A percentile compares a stretch with the other conserved stretches of the same genome.
Evolutionary conservation across 2,113 vertebrate species (phyloP).

Genomic region (Entomyzon cyanotis): DNA sequence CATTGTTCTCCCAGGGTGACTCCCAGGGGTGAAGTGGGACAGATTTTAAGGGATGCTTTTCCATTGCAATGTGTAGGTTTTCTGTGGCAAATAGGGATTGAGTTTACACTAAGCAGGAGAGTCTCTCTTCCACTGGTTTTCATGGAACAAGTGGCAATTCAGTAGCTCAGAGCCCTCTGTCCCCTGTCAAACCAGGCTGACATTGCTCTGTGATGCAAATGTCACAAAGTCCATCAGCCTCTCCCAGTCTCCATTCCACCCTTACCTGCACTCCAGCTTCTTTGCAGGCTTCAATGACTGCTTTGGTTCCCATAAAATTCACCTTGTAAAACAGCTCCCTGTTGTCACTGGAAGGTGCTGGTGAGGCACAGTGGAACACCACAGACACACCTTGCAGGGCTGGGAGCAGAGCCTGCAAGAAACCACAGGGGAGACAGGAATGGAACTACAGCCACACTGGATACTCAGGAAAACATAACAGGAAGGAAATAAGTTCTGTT

Average conservation of each 20-base stretch:
- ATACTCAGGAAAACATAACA: not conserved
- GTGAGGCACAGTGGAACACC: slow-evolving; percentile 95
- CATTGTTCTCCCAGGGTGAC: not conserved
- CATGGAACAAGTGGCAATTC: not conserved
- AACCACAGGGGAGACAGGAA: not conserved
- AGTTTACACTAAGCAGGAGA: not conserved
- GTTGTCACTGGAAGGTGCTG: slow-evolving; percentile 86
- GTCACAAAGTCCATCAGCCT: not conserved
- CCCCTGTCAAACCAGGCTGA: not conserved
- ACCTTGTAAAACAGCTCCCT: slow-evolving; percentile 88
- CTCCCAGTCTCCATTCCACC: rapidly evolving
- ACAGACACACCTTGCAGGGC: slow-evolving; percentile 83
- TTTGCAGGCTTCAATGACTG: slow-evolving; percentile 85
- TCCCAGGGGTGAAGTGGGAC: not conserved
- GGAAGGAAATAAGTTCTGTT: not conserved
- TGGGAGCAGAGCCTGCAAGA: slow-evolving; percentile 82
- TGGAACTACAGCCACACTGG: not conserved
- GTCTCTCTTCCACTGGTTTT: not conserved
- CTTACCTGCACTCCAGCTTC: slow-evolving; percentile 91
- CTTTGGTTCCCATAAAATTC: slow-evolving; percentile 87
- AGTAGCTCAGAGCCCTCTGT: not conserved
- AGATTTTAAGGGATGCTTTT: not conserved
- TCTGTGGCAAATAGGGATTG: not conserved
- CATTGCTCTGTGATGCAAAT: rapidly evolving
- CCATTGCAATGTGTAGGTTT: not conserved